Evolutionary conservation across 2,113 vertebrate genomes (phyloP).

Genomic region (Loxodonta africana): DNA sequence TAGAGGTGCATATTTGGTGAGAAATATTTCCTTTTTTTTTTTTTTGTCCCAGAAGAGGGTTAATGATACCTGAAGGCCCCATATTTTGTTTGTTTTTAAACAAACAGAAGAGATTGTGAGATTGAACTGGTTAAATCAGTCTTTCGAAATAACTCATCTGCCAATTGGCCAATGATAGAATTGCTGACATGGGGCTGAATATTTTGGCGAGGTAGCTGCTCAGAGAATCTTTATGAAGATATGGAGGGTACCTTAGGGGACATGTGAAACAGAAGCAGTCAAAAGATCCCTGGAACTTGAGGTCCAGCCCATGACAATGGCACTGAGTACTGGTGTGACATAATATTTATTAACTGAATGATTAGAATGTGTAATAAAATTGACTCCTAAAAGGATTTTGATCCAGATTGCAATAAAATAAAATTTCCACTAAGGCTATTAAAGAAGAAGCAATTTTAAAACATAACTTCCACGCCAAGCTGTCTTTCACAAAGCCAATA

Average conservation of each 20-base stretch:
- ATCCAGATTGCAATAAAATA: background rate
- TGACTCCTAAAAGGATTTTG: background rate
- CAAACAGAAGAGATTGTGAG: too few relatives aligned
- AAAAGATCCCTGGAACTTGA: background rate
- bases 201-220: too few relatives aligned
- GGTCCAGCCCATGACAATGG: background rate
- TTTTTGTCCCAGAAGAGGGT: background rate
- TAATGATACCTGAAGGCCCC: background rate
- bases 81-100: too few relatives aligned
- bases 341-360: background rate
- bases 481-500: background rate
- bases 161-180: too few relatives aligned
- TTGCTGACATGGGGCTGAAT: too few relatives aligned
- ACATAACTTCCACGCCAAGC: background rate
- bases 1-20: conserved; percentile 67
- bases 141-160: too few relatives aligned
- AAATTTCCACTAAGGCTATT: background rate
- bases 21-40: background rate
- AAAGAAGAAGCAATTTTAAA: background rate
- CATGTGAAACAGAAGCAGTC: background rate
- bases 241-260: background rate
- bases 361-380: background rate
- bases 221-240: background rate
- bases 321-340: background rate
- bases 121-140: too few relatives aligned